Evolutionary conservation across 1,140 invertebrate genomes (phyloP), one percentile per base, ranked within the genome.

Genomic region (Philotrypesis tridentata): DNA sequence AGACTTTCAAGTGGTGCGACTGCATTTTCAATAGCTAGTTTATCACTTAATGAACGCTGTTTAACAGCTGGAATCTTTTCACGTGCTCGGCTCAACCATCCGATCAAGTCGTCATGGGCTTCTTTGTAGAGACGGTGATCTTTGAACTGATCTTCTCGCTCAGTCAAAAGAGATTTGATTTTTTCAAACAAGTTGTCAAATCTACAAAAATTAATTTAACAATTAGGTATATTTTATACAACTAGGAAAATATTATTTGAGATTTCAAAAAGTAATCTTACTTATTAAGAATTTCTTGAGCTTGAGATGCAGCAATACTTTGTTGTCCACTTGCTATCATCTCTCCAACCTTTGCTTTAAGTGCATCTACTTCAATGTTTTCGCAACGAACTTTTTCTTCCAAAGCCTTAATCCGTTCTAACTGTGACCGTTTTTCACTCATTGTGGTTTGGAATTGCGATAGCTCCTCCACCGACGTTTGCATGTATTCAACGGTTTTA

Each of bases 351-450:
- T 98, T 97, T 17, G 94, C 92, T 91, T 97, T 98, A 29, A 99
- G 89, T 78, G 94, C 95, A 84, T 98, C 97, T 5, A 99, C 97
- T 88, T 98, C 97, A 84, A 97, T 96, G 86, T 97, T 97, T 87
- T 99, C 97, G 89, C 97, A 96, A 8, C 96, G 93, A 5, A 97
- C 95, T 91, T 97, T 98, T 89, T 98, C 96, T 90, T 97, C 97
- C 0, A 97, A 92, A 81, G 94, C 94, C 89, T 97, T 97, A 14
- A 97, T 94, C 85, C 95, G 94, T 88, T 98, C 97, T 14, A 98
- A 89, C 88, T 98, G 97, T 14, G 94, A 94, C 79, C 96, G 93
- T 88, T 98, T 98, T 88, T 98, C 97, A 0, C 95, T 93, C 92
- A 97, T 95, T 0, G 95, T 96, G 2, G 95, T 93, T 91, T 97